Conservation (phyloP, 2,888 invertebrate species). For the Pammene aurita region DNA sequence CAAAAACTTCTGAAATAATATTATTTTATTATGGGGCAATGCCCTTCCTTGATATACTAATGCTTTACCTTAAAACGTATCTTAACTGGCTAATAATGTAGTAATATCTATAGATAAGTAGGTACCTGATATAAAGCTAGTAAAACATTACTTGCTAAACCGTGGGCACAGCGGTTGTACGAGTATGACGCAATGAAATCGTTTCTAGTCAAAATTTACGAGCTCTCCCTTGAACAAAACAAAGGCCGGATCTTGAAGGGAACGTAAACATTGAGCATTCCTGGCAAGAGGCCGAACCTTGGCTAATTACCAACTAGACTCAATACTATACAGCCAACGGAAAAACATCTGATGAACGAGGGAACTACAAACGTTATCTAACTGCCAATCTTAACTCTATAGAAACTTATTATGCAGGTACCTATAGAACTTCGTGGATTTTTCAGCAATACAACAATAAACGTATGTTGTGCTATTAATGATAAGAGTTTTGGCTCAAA, state of each 20-base stretch:
- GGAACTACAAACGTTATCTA: neutral
- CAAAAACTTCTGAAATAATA: too few species aligned
- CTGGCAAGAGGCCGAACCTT: constrained; percentile 67
- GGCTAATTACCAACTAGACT: constrained; percentile 55
- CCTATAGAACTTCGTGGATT: constrained; percentile 44
- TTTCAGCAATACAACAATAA: too few species aligned
- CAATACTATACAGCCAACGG: constrained; percentile 43
- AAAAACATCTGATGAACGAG: neutral
- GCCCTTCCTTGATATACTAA: too few species aligned
- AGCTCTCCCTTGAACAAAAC: constrained; percentile 55
- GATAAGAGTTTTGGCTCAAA: too few species aligned
- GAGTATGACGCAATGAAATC: neutral
- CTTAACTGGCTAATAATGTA: too few species aligned
- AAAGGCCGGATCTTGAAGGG: constrained; percentile 61
- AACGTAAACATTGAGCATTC: constrained; percentile 49
- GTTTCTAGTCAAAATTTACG: constrained; percentile 30
- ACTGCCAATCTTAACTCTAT: neutral
- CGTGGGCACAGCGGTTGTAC: neutral
- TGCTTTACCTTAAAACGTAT: too few species aligned
- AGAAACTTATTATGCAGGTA: too few species aligned
- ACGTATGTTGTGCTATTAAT: too few species aligned
- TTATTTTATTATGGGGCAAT: too few species aligned
- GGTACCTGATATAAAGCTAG: too few species aligned
- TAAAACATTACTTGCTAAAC: too few species aligned
- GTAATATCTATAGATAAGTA: too few species aligned